Base-by-base conservation (phyloP, 2,113 vertebrate species). In the Peromyscus californicus region DNA sequence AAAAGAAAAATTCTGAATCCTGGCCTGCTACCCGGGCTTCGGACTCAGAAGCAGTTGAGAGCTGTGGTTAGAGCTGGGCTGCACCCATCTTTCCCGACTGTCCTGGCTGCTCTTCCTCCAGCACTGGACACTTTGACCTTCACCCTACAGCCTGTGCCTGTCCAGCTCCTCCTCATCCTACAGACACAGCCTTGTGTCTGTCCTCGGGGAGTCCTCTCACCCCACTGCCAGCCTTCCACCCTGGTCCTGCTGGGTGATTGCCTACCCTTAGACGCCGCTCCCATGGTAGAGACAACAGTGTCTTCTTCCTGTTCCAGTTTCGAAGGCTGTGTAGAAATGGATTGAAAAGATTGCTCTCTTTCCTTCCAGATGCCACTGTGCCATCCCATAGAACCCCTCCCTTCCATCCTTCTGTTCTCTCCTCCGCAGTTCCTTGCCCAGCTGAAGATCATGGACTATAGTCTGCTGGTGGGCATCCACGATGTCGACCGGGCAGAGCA, bases 401-500 rank as follows among this genome's bases (percentile, higher is more conserved):
- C 85, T 91, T n/a, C 45, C 11, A 0, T 69, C 36, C 3, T 59
- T 65, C 39, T 36, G 31, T 11, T 8, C 0, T 9, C 7, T 0
- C 59, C 36, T 39, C 57, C 69, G 5, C 92, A 99, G 99, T 99
- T 99, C 86, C 95, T 99, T 94, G 99, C 99, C 36, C 99, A 99
- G 95, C 98, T 99, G 95, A 99, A 99, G 99, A 99, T 99, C 97
- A 99, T 99, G 99, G 99, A 99, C 98, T 99, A 99, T 98, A 99
- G 99, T 95, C 98, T 99, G 63, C 98, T 99, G 94, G 99, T 99
- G 83, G 99, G 99, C 54, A 99, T 99, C 98, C 99, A 99, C 0
- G 99, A 99, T 0, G 99, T 99, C 88, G 99, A 99, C 95, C 98
- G 99, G 36, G 99, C 99, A 0, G 99, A 99, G 98, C 99, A 99